Evolutionary conservation across 1,140 invertebrate genomes (phyloP), one percentile per base, ranked within the genome.

Genomic region (Yoshiicerus persimilis): DNA sequence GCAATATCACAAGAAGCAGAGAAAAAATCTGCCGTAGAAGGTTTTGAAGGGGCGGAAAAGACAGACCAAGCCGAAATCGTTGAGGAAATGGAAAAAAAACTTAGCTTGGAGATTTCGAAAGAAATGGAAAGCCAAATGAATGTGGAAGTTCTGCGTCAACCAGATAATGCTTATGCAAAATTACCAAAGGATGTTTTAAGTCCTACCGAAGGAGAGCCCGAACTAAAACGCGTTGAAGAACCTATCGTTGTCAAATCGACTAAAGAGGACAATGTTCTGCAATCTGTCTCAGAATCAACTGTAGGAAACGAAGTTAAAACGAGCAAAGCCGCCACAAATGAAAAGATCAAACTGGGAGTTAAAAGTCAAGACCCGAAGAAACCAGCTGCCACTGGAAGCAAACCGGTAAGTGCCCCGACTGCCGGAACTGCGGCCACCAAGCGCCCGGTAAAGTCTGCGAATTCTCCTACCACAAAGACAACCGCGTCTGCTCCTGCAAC

Each of bases 401-500:
- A 25, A 66, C 6, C 23, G 30, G 2, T 1, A 30, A 30, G 6
- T 4, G 2, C 25, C 10, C 25, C 64, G 2, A 6, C 23, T 4
- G 6, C 11, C 0, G 25, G 25, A 27, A 70, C 27, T 30, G 9
- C 66, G 1, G 25, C 66, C 16, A 66, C 23, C 23, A 66, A 66
- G 13, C 64, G 23, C 8, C 23, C 64, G 8, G 3, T 66, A 11
- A 30, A 27, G 25, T 5, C 25, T 16, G 10, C 66, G 0, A 5
- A 16, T 0, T 16, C 47, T 56, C 62, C 34, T 20, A 25, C 30
- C 36, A 89, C 86, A 80, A 90, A 90, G 70, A 66, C 47, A 30
- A 39, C 86, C 27, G 56, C 34, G 2, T 88, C 86, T 39, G 25
- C 87, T 23, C 36, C 89, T 56, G 86, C 88, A 84, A 84, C 87